phyloP scores from a whole-genome alignment of 2,888 invertebrate genomes.

The Ectemnius cavifrons region DNA sequence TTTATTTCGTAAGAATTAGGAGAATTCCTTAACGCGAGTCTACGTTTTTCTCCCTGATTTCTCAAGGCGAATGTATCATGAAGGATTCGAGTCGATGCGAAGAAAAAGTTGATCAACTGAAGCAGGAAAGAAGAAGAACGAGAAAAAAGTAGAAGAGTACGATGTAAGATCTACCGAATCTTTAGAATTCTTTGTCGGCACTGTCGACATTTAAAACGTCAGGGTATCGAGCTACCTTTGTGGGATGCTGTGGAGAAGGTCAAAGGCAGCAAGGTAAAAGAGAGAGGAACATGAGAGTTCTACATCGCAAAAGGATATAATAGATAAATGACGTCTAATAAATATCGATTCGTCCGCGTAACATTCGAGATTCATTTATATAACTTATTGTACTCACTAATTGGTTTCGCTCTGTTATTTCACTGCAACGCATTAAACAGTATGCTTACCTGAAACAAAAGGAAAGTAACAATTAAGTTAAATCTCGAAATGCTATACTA shows the following conservation, averaged over 20 bases:
- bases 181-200: constrained; percentile 62
- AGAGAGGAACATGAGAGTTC: constrained; percentile 21
- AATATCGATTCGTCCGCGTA: too few species aligned
- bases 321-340: too few species aligned
- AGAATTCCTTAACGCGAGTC: constrained; percentile 8
- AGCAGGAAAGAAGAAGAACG: constrained; percentile 17
- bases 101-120: constrained; percentile 53
- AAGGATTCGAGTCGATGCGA: constrained; percentile 11
- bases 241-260: constrained; percentile 31
- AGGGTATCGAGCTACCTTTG: constrained; percentile 45
- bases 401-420: background rate
- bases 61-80: constrained; percentile 29
- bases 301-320: too few species aligned
- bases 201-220: constrained; percentile 42
- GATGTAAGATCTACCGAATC: constrained; percentile 49
- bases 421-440: too few species aligned
- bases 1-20: constrained; percentile 1
- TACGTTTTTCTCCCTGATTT: background rate
- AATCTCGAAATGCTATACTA: constrained; percentile 10
- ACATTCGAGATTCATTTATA: too few species aligned
- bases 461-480: background rate
- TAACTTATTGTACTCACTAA: background rate
- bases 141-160: constrained; percentile 1
- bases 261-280: constrained; percentile 17
- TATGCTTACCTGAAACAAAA: constrained; percentile 57